Evolutionary conservation across 1,140 invertebrate genomes (phyloP), one percentile per base, ranked within the genome.

Genomic region (Drosophila leontia): DNA sequence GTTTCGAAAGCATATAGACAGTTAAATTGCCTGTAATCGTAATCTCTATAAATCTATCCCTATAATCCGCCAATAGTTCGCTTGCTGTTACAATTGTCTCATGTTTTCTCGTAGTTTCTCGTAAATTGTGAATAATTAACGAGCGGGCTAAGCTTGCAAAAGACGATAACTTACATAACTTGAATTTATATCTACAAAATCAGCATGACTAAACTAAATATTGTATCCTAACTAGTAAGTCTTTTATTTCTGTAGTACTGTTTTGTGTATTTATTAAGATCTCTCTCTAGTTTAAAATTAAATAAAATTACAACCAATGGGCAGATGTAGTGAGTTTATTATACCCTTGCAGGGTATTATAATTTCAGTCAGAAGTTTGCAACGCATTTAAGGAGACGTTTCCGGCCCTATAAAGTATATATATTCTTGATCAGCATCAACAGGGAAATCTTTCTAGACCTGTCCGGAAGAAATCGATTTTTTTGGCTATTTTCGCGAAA

Each of bases 211-310:
- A 55, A 55, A 55, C 53, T 55, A 11, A 8, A 35, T 35, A 55
- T 29, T 55, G 53, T 55, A 26, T 23, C 53, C 51, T 55, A 37
- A 35, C 34, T 55, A 55, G 35, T 55, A 55, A 55, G 53, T 23
- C 53, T 37, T 55, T 55, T 55, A 55, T 55, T 55, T 39, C 11
- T 5, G 53, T 55, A 55, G 53, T 39, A 15, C 7, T 55, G 53
- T 55, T 55, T 55, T 55, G 53, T 39, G 17, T 55, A 55, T 55
- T 55, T 39, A 3, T 55, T 55, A 55, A 55, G 53, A 55, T 55
- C 53, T 55, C 53, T 39, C 35, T 39, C 23, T 55, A 55, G 53
- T 39, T 55, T 55, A 55, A 19, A 55, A 55, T 39, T 39, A 26
- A 55, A 55, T 55, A 55, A 55, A 37, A 39, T 55, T 23, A 15